Evolutionary conservation across 2,888 invertebrate genomes (phyloP).

Genomic region (Exocentrus adspersus): DNA sequence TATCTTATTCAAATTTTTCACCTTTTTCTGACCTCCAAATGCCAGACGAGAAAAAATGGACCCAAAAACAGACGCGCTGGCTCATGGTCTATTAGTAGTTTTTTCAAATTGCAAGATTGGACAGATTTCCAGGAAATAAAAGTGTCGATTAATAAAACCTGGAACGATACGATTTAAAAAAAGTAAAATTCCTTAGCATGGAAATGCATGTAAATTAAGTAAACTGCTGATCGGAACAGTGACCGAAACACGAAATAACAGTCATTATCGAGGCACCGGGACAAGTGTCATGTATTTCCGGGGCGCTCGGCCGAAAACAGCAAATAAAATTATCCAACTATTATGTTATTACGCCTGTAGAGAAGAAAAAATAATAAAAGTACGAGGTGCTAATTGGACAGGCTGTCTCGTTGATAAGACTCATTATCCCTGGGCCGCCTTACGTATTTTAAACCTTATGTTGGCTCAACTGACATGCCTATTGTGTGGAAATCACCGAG

Average conservation of each 20-base stretch:
- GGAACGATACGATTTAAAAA: no score
- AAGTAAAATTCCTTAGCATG: no score
- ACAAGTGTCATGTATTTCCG: slow-evolving; percentile 60
- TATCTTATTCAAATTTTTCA: no score
- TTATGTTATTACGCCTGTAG: slow-evolving; percentile 57
- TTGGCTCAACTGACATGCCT: slow-evolving; percentile 50
- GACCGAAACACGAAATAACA: slow-evolving; percentile 20
- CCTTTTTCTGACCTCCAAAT: no score
- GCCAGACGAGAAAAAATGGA: no score
- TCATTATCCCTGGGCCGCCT: slow-evolving; percentile 50
- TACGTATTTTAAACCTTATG: slow-evolving; percentile 50
- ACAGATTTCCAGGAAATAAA: no score
- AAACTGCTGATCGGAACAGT: not conserved
- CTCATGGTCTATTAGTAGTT: no score
- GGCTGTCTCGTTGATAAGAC: slow-evolving; percentile 54
- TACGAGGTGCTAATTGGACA: slow-evolving; percentile 58
- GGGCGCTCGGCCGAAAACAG: slow-evolving; percentile 55
- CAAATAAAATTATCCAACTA: slow-evolving; percentile 59
- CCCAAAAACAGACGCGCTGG: no score
- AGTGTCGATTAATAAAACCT: no score
- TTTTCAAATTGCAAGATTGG: no score
- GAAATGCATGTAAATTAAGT: not conserved
- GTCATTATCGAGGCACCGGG: slow-evolving; percentile 32
- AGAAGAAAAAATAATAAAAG: slow-evolving; percentile 55
- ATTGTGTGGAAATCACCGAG: slow-evolving; percentile 50